These are phyloP conservation scores for Mythimna impura DNA, from an alignment of 2,888 invertebrate genomes.

Conservation along the genomic window DNA sequence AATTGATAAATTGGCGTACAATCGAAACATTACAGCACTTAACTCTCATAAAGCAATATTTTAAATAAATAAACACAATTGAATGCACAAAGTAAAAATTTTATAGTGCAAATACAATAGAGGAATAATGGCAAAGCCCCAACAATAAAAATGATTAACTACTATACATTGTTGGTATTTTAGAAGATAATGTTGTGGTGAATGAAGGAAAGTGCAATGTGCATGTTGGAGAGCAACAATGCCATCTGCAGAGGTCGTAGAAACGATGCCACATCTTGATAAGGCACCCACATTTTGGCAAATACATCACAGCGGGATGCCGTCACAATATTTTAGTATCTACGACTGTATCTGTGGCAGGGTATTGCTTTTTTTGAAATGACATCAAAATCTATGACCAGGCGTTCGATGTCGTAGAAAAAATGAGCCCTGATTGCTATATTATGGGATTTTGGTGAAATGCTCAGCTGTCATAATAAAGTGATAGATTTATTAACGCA, in stretches of 20 bases:
- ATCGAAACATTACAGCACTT: slow-evolving; percentile 16
- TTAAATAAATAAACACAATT: slow-evolving; percentile 48
- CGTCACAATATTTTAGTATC: slow-evolving; percentile 90
- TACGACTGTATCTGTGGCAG: slow-evolving; percentile 82
- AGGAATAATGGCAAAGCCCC: slow-evolving; percentile 67
- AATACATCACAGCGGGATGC: slow-evolving; percentile 88
- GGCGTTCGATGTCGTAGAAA: slow-evolving; percentile 41
- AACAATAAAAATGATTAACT: slow-evolving; percentile 76
- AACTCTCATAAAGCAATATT: slow-evolving; percentile 34
- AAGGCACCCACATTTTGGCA: slow-evolving; percentile 89
- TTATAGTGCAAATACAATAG: slow-evolving; percentile 64
- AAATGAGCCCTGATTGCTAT: slow-evolving; percentile 54
- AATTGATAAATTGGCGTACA: slow-evolving; percentile 32
- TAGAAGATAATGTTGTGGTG: slow-evolving; percentile 56
- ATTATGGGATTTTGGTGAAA: slow-evolving; percentile 44
- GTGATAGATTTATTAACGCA: slow-evolving; percentile 11
- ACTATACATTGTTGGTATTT: slow-evolving; percentile 67
- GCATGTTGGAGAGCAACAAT: slow-evolving; percentile 77
- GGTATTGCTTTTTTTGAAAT: slow-evolving; percentile 72
- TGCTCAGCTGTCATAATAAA: slow-evolving; percentile 39
- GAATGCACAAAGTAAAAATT: slow-evolving; percentile 60
- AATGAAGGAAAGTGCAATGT: slow-evolving; percentile 74
- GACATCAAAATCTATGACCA: slow-evolving; percentile 62
- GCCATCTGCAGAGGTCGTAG: slow-evolving; percentile 80
- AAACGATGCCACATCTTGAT: slow-evolving; percentile 84